A percentile compares a stretch with the other conserved stretches of the same genome.
These are phyloP conservation scores for Neoaliturus tenellus DNA, from an alignment of 2,888 invertebrate genomes.

Conservation along the genomic window DNA sequence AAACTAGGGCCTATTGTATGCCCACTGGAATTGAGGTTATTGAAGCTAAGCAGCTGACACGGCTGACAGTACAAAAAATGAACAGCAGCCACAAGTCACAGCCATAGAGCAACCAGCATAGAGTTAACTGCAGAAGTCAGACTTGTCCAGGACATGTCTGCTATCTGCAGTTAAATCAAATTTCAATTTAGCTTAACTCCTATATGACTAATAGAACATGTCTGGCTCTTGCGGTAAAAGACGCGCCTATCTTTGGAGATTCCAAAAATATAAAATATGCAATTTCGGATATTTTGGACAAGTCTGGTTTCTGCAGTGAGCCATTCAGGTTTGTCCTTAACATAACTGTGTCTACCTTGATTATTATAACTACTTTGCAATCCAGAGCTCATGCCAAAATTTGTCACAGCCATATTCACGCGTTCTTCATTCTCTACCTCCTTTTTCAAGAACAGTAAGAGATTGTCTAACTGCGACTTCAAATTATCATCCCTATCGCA, in stretches of 20 bases:
- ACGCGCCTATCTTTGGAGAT: slow-evolving; percentile 1
- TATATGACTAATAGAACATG: background rate
- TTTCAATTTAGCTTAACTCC: slow-evolving; percentile 3
- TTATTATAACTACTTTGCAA: too few species aligned
- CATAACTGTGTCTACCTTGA: too few species aligned
- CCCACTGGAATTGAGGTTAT: background rate
- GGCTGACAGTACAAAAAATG: background rate
- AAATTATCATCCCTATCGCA: too few species aligned
- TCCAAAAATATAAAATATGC: slow-evolving; percentile 9
- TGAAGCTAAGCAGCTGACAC: background rate
- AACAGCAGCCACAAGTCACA: background rate
- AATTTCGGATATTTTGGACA: slow-evolving; percentile 9
- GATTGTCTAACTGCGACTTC: too few species aligned
- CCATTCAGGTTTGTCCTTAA: too few species aligned
- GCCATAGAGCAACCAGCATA: background rate
- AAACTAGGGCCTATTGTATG: too few species aligned
- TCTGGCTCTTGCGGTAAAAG: slow-evolving; percentile 5
- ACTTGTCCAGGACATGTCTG: slow-evolving; percentile 34
- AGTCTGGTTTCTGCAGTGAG: background rate
- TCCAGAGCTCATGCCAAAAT: too few species aligned
- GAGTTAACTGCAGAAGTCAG: slow-evolving; percentile 12
- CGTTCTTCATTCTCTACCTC: too few species aligned
- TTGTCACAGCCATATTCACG: too few species aligned
- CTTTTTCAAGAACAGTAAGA: too few species aligned
- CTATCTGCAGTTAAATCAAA: slow-evolving; percentile 34